A percentile compares a stretch with the other conserved stretches of the same genome.
Conservation (phyloP, 2,888 invertebrate species). For the Leucophenga montana region DNA sequence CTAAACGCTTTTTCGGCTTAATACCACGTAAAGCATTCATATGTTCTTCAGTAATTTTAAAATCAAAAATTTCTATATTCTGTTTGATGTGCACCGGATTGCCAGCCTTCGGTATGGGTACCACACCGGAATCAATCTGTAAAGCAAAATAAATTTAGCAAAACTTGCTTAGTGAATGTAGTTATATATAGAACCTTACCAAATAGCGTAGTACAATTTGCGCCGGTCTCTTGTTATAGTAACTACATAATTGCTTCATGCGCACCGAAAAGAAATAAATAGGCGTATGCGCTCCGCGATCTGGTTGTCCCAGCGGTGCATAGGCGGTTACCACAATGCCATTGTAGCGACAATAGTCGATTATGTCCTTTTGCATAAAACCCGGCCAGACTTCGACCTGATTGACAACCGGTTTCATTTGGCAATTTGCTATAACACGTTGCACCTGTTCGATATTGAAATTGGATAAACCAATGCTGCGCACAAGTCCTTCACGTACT, state of each 20-base stretch:
- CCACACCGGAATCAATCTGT: slow-evolving; percentile 67
- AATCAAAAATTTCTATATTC: slow-evolving; percentile 77
- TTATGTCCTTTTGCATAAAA: slow-evolving; percentile 74
- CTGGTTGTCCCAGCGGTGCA: slow-evolving; percentile 81
- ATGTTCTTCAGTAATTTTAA: slow-evolving; percentile 75
- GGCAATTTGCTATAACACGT: slow-evolving; percentile 63
- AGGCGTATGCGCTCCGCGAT: slow-evolving; percentile 75
- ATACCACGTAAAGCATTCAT: slow-evolving; percentile 56
- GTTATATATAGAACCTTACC: slow-evolving; percentile 68
- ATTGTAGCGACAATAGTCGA: slow-evolving; percentile 79
- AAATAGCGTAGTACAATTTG: slow-evolving; percentile 79
- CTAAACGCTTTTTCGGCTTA: slow-evolving; percentile 49
- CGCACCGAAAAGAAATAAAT: slow-evolving; percentile 68
- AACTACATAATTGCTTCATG: slow-evolving; percentile 76
- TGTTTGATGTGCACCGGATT: slow-evolving; percentile 74
- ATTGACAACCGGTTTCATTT: slow-evolving; percentile 67
- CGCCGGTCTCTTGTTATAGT: slow-evolving; percentile 78
- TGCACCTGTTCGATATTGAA: slow-evolving; percentile 68
- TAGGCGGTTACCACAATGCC: slow-evolving; percentile 81
- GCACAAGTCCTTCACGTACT: slow-evolving; percentile 62
- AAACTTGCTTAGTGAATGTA: too few relatives aligned
- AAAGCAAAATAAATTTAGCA: not conserved
- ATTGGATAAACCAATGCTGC: slow-evolving; percentile 69
- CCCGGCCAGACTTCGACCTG: slow-evolving; percentile 70
- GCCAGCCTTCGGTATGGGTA: slow-evolving; percentile 77